These are phyloP conservation scores for Anabacerthia variegaticeps DNA, from an alignment of 2,797 vertebrate species.

Conservation along the genomic window DNA sequence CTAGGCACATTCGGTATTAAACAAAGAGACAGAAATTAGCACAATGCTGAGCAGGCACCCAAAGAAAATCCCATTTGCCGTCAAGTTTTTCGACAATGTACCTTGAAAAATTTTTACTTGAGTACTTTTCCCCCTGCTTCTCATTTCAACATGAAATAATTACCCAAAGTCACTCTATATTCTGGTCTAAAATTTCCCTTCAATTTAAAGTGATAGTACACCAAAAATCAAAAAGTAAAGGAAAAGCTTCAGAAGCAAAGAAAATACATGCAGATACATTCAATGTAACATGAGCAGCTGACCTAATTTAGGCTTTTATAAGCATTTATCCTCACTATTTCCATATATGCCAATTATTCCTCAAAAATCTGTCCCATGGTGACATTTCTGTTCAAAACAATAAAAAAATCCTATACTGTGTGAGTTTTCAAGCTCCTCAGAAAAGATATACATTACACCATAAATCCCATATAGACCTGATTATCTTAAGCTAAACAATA, in stretches of 20 bases:
- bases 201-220: neutral
- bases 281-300: neutral
- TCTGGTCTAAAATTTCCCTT: neutral
- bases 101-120: neutral
- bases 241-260: neutral
- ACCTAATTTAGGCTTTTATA: neutral
- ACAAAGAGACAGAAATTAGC: neutral
- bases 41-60: neutral
- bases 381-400: neutral
- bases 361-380: neutral
- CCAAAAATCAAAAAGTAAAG: neutral
- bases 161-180: neutral
- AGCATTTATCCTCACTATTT: neutral
- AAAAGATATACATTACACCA: neutral
- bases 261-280: neutral
- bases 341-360: neutral
- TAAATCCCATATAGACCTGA: neutral
- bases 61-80: neutral
- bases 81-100: neutral
- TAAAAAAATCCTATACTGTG: neutral
- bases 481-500: neutral
- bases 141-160: neutral
- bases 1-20: neutral
- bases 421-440: neutral
- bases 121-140: neutral